Evolutionary conservation across 2,797 vertebrate species (phyloP).

Genomic region (Fratercula arctica): DNA sequence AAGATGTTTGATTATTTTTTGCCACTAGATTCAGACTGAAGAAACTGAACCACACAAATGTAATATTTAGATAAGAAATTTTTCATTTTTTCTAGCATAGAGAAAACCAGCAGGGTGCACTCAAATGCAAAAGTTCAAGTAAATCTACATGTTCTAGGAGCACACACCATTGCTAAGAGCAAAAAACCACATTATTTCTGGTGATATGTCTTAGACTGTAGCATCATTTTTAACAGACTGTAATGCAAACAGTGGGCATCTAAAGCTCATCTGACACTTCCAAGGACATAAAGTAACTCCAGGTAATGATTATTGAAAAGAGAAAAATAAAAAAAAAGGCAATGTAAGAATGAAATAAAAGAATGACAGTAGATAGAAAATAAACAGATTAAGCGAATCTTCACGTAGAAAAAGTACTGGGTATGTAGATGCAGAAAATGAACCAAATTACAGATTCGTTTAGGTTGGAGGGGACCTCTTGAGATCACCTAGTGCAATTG

Average conservation of each 20-base stretch:
- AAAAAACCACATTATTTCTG: not conserved
- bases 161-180: not conserved
- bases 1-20: not conserved
- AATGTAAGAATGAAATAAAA: not conserved
- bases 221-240: not conserved
- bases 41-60: not conserved
- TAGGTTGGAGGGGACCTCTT: not conserved
- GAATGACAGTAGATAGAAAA: not conserved
- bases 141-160: not conserved
- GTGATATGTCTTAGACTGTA: not conserved
- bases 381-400: not conserved
- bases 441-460: not conserved
- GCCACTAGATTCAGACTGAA: not conserved
- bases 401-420: not conserved
- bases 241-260: not conserved
- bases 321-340: not conserved
- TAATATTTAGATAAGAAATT: not conserved
- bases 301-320: not conserved
- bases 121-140: slow-evolving; percentile 56
- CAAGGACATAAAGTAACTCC: not conserved
- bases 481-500: not conserved
- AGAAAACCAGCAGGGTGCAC: slow-evolving; percentile 66
- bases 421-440: not conserved
- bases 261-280: not conserved
- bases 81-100: not conserved